Evolutionary conservation across 2,888 invertebrate species (phyloP).

Genomic region (Cecidostiba fungosa): DNA sequence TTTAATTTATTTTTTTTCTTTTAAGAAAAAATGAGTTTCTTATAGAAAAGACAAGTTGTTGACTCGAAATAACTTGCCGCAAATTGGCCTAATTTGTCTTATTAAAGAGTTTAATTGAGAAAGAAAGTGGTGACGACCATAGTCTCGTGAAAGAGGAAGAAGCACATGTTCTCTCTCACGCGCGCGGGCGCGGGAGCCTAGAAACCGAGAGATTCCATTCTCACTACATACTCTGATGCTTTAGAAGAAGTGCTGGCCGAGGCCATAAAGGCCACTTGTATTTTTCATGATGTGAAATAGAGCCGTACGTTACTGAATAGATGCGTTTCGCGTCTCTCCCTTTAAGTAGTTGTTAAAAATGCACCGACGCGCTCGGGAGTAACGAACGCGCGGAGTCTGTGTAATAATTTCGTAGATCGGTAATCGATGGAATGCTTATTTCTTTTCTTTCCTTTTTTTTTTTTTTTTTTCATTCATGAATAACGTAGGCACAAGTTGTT

Average conservation of each 20-base stretch:
- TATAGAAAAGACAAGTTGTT: slow-evolving; percentile 63
- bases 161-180: neutral
- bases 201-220: slow-evolving; percentile 11
- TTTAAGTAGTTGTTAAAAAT: neutral
- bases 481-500: neutral
- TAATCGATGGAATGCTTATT: neutral
- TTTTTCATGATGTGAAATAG: slow-evolving; percentile 6
- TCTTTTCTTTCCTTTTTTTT: neutral
- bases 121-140: slow-evolving; percentile 68
- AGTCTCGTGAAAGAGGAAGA: neutral
- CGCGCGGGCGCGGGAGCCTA: neutral
- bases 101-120: slow-evolving; percentile 69
- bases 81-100: slow-evolving; percentile 72
- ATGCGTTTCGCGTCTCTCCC: neutral
- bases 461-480: slow-evolving; percentile 22
- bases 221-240: neutral
- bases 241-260: neutral
- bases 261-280: slow-evolving; percentile 28
- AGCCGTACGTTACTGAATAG: neutral
- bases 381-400: neutral
- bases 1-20: neutral
- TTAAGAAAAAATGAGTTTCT: slow-evolving; percentile 7
- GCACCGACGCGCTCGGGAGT: neutral
- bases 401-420: neutral
- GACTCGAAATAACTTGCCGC: slow-evolving; percentile 65